phyloP scores from a whole-genome alignment of 2,113 vertebrate genomes.

The Arenaria interpres region DNA sequence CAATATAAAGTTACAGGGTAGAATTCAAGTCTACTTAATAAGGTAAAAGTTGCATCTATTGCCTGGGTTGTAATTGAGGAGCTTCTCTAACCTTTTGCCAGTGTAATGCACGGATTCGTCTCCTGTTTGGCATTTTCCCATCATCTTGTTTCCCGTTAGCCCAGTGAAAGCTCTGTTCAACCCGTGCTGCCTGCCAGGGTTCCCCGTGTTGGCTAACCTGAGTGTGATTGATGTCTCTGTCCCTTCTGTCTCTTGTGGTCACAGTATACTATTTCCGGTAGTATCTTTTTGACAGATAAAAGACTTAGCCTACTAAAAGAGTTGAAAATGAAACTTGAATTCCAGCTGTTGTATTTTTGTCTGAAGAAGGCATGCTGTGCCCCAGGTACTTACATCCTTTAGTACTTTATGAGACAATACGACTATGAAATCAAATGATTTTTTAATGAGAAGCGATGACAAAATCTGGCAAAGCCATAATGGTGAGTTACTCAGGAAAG shows the following conservation, averaged over 20 bases:
- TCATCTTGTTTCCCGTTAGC: neutral
- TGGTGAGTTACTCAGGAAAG: constrained; percentile 2
- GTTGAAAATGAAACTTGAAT: neutral
- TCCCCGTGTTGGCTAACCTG: neutral
- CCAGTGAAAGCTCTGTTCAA: rapidly evolving
- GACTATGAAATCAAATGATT: neutral
- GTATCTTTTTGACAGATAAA: neutral
- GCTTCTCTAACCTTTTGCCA: neutral
- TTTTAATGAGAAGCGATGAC: constrained; percentile 29
- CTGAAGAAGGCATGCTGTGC: neutral
- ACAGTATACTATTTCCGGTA: neutral
- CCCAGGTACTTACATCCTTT: neutral
- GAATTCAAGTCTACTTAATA: neutral
- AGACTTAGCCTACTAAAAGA: neutral
- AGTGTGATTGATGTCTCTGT: neutral
- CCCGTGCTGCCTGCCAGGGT: neutral
- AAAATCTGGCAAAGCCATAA: neutral
- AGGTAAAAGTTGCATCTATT: neutral
- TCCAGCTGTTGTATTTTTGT: neutral
- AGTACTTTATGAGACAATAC: neutral
- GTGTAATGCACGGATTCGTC: neutral
- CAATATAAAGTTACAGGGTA: too few relatives aligned
- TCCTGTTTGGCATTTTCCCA: neutral
- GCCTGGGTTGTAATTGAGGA: neutral
- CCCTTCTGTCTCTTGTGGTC: neutral